Percentiles rank a stretch among this genome's conserved stretches.
These are phyloP conservation scores for Antedon mediterranea DNA, from an alignment of 53 echinoderm and acorn worm species.

Conservation along the genomic window DNA sequence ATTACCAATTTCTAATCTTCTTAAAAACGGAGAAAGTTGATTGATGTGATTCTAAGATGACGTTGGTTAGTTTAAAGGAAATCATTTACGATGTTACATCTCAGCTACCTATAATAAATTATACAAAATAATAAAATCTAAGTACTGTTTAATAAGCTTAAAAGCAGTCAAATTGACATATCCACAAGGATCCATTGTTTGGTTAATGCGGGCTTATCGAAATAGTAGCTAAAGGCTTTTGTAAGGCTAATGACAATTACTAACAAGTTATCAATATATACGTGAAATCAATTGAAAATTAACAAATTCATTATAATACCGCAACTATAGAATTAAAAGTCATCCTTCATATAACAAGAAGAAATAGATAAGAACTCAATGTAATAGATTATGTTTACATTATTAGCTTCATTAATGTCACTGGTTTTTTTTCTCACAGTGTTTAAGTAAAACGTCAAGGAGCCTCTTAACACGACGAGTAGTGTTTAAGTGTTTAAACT, in stretches of 20 bases:
- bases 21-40: background rate
- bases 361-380: background rate
- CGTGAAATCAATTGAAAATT: background rate
- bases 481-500: too few species aligned
- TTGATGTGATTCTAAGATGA: background rate
- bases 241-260: background rate
- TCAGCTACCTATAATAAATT: background rate
- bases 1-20: background rate
- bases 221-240: background rate
- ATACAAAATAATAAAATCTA: background rate
- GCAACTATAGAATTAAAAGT: background rate
- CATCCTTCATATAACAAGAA: background rate
- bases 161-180: background rate
- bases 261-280: background rate
- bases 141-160: background rate
- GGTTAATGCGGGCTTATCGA: background rate
- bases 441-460: background rate
- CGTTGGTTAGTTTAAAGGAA: background rate
- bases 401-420: too few species aligned
- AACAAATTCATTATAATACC: background rate
- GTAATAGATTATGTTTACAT: too few species aligned
- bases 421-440: background rate
- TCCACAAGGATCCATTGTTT: background rate
- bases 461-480: too few species aligned
- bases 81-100: background rate